These are phyloP conservation scores for Idaea aversata DNA, from an alignment of 2,888 invertebrate genomes.

Conservation along the genomic window DNA sequence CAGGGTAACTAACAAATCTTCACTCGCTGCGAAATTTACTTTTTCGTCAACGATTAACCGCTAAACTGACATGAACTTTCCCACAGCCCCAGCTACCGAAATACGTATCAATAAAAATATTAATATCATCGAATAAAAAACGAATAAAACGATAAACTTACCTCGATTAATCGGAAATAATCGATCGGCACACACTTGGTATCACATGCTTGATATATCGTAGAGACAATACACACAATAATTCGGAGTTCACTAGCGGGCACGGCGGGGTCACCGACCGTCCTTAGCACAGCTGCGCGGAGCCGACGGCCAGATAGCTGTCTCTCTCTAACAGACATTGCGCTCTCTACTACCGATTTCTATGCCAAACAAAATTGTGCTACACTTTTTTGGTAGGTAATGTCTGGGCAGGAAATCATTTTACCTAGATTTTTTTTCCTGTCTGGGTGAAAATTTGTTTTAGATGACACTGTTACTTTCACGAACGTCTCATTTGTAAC, in stretches of 20 bases:
- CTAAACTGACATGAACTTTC: neutral
- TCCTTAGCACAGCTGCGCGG: constrained; percentile 74
- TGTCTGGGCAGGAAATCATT: neutral
- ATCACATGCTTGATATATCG: constrained; percentile 28
- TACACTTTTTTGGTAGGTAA: constrained; percentile 4
- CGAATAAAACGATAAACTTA: constrained; percentile 18
- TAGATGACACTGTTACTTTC: neutral
- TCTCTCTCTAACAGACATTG: constrained; percentile 63
- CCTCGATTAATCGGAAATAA: constrained; percentile 28
- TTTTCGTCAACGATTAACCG: neutral
- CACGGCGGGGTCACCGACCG: constrained; percentile 77
- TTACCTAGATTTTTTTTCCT: neutral
- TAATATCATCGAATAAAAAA: neutral
- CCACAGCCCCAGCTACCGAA: neutral
- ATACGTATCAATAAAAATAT: neutral
- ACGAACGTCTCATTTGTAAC: neutral
- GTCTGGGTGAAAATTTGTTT: neutral
- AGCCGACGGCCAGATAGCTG: constrained; percentile 52
- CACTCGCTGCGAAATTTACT: neutral
- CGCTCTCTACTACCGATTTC: constrained; percentile 46
- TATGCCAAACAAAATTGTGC: constrained; percentile 26
- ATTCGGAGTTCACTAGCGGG: constrained; percentile 78
- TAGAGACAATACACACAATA: constrained; percentile 61
- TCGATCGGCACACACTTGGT: constrained; percentile 38
- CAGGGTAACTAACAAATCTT: neutral